Percentiles rank a stretch among this genome's conserved stretches.
phyloP scores from a whole-genome alignment of 2,888 invertebrate genomes.

The Campoletis raptor region DNA sequence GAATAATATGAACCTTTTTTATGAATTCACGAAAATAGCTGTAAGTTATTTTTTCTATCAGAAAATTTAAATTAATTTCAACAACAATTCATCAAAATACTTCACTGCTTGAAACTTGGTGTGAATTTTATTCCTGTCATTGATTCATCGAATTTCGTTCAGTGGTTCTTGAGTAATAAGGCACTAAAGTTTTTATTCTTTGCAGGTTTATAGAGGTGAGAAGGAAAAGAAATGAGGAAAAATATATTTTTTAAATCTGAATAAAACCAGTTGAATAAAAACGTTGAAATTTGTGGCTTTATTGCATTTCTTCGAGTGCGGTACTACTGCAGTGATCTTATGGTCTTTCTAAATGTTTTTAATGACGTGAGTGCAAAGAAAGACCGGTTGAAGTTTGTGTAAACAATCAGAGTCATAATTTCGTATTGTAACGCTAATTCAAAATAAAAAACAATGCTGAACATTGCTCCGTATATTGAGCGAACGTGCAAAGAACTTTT shows the following conservation, averaged over 20 bases:
- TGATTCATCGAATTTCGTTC: not conserved
- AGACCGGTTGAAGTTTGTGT: conserved; percentile 8
- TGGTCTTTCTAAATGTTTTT: conserved; percentile 10
- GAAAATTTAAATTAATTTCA: not conserved
- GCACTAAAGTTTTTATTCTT: not conserved
- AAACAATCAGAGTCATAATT: conserved; percentile 10
- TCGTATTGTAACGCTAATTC: conserved; percentile 18
- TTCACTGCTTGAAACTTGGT: not conserved
- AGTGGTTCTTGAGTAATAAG: not conserved
- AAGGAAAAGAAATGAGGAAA: not conserved
- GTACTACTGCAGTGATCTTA: not conserved
- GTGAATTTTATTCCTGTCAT: not conserved
- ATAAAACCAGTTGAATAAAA: conserved; percentile 12
- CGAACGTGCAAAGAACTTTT: conserved; percentile 6
- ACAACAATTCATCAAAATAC: not conserved
- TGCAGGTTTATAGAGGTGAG: not conserved
- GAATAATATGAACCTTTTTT: not conserved
- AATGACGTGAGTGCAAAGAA: not conserved
- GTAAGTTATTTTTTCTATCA: not conserved
- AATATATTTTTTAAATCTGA: not conserved
- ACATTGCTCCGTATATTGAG: not conserved
- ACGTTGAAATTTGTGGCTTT: conserved; percentile 7
- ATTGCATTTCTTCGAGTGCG: conserved; percentile 3
- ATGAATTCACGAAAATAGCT: not conserved
- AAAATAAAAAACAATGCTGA: conserved; percentile 14